A percentile compares a stretch with the other conserved stretches of the same genome.
Conservation (phyloP, 2,113 vertebrate genomes). For the Semicossyphus pulcher region DNA sequence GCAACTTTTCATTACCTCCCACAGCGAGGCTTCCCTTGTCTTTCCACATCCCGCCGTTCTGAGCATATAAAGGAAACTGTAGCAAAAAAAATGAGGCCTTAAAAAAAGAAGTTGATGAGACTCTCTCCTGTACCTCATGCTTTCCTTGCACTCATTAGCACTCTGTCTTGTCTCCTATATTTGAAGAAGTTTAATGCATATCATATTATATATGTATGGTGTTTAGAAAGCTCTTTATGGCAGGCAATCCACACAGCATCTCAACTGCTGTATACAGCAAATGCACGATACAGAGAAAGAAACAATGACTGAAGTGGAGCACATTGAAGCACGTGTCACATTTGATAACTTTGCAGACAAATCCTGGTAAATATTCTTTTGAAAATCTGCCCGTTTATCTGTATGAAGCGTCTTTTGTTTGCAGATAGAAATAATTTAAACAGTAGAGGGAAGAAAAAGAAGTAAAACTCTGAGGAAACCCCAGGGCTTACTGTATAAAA, state of each 20-base stretch:
- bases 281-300: neutral
- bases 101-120: no score
- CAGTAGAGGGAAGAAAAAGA: neutral
- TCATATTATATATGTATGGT: no score
- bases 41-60: neutral
- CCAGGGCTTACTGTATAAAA: neutral
- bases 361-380: conserved; percentile 9
- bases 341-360: neutral
- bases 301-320: neutral
- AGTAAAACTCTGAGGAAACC: neutral
- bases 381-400: conserved; percentile 1
- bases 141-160: no score
- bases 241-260: no score
- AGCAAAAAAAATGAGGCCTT: neutral
- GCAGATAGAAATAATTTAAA: conserved; percentile 10
- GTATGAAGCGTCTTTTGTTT: conserved; percentile 2
- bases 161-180: no score
- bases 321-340: neutral
- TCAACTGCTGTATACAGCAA: neutral
- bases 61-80: neutral
- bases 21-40: neutral
- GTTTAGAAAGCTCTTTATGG: no score
- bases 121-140: no score
- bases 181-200: no score
- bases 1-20: conserved; percentile 19